Conservation (phyloP, 2,888 invertebrate genomes). For the Nephrotoma guestfalica region DNA sequence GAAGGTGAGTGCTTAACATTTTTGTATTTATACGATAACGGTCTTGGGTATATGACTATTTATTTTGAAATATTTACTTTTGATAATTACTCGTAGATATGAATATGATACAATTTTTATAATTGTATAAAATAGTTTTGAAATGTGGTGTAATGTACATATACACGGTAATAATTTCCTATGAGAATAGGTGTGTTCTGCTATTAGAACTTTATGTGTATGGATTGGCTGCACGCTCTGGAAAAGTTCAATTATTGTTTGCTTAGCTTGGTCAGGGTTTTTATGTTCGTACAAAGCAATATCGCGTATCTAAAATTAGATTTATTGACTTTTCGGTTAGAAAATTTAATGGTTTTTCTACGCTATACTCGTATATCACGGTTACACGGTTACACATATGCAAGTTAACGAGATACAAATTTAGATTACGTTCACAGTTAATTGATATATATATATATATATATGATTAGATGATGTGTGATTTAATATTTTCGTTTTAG, state of each 20-base stretch:
- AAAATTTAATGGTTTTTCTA: not conserved
- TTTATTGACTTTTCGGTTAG: not conserved
- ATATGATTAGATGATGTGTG: not conserved
- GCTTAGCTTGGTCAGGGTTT: not conserved
- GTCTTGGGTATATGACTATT: not conserved
- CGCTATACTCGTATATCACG: not conserved
- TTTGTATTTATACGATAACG: not conserved
- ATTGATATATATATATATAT: not conserved
- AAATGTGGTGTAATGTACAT: not conserved
- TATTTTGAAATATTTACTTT: not conserved
- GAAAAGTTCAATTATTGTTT: not conserved
- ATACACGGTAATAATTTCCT: not conserved
- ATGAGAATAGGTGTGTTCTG: not conserved
- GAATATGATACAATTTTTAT: not conserved
- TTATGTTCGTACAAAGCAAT: not conserved
- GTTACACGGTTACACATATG: not conserved
- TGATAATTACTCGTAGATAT: not conserved
- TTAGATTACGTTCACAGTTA: not conserved
- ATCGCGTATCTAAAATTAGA: not conserved
- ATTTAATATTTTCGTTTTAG: not conserved
- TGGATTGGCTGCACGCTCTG: not conserved
- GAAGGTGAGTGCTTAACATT: slow-evolving; percentile 23
- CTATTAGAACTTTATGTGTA: not conserved
- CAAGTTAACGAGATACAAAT: not conserved
- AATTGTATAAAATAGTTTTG: not conserved